Base-by-base conservation (phyloP, 2,113 vertebrate genomes). In the Sylvilagus bachmani region DNA sequence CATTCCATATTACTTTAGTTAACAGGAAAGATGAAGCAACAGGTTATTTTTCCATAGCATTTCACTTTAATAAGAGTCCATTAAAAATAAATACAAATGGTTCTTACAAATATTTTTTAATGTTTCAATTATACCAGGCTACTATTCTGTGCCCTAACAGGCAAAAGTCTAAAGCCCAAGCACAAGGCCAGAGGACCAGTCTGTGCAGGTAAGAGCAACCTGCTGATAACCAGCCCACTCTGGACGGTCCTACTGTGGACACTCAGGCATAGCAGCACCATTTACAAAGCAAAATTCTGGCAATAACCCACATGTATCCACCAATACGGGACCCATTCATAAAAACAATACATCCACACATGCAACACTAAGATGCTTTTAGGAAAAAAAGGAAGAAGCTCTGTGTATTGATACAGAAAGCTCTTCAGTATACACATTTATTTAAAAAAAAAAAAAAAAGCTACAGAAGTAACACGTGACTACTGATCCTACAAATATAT, bases 1-100 rank as follows among this genome's bases (percentile, higher is more conserved):
- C 11, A 38, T 31, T 13, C 67, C 36, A 33, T 2, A 49, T 12
- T 36, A 51, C 11, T 38, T 93, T 73, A 49, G 10, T 82, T 84
- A 75, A 71, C 17, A 33, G 27, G 31, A 49, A 86, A 81, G 21
- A 77, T 21, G 3, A 44, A 69, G 2, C 3, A 12, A 58, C 16
- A 70, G 19, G 29, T 38, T 64, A 22, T 10, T 81, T 85, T 73
- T 80, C 11, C 44, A 58, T 2, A 73, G 64, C 31, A 80, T 19
- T 67, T 84, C 33, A 83, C 71, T 86, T 55, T 75, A 94, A 79
- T 13, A 93, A 92, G 31, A 79, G 44, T 2, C 69, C 16, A 75
- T 1, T 66, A 89, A 69, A 78, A 88, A 81, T 44, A 5, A 81
- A 13, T 25, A 44, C 36, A 22, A 61, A 9, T 21, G 36, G 51